These are phyloP conservation scores for Willisornis vidua DNA, from an alignment of 2,113 vertebrate genomes.

Conservation along the genomic window DNA sequence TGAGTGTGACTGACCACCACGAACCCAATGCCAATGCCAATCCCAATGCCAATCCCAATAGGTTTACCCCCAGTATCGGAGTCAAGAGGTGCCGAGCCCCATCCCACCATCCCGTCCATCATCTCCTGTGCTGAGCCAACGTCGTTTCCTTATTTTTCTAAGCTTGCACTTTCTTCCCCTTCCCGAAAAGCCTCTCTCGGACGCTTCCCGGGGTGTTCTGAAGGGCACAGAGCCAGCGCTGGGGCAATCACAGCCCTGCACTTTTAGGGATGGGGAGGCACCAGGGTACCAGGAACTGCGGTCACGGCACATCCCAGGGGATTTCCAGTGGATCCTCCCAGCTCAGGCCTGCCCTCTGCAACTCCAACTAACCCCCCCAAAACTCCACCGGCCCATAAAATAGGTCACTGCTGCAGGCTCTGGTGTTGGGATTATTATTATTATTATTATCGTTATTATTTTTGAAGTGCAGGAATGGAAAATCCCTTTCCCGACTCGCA, in stretches of 20 bases:
- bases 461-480: not conserved
- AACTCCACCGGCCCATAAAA: not conserved
- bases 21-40: not conserved
- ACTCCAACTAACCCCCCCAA: not conserved
- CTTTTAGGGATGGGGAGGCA: not conserved
- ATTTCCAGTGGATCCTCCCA: not conserved
- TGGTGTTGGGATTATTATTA: not conserved
- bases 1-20: rapidly evolving
- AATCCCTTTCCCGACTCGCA: not conserved
- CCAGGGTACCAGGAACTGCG: not conserved
- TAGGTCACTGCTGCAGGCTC: constrained; percentile 29
- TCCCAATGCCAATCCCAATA: rapidly evolving
- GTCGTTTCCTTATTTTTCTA: not conserved
- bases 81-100: not conserved
- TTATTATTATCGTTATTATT: not conserved
- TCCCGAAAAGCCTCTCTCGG: not conserved
- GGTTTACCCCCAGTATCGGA: rapidly evolving
- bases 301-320: not conserved
- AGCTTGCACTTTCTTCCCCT: not conserved
- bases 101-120: not conserved
- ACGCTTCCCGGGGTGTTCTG: not conserved
- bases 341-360: not conserved
- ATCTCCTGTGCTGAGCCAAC: rapidly evolving
- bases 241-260: not conserved
- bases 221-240: not conserved